Conservation (phyloP, 1,140 invertebrate species). For the Varroa destructor region DNA sequence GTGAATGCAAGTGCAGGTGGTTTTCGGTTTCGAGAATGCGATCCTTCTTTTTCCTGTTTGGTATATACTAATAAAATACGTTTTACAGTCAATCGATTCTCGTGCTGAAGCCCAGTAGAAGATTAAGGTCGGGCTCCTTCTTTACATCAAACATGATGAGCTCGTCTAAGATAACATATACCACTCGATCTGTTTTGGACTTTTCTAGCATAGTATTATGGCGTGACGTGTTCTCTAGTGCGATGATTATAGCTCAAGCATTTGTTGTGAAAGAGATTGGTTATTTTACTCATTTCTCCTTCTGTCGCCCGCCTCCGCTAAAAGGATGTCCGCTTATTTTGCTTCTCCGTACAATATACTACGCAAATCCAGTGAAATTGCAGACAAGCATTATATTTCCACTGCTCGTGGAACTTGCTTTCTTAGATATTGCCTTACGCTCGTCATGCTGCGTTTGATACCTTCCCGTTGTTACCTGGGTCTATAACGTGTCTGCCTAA, state of each 20-base stretch:
- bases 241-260: too few species aligned
- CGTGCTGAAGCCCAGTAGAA: slow-evolving; percentile 96
- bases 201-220: too few species aligned
- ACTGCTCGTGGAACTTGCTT: slow-evolving; percentile 39
- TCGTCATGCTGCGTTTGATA: slow-evolving; percentile 96
- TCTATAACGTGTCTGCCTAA: too few species aligned
- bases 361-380: background rate
- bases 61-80: slow-evolving; percentile 88
- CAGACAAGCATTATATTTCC: slow-evolving; percentile 15
- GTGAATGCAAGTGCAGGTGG: slow-evolving; percentile 8
- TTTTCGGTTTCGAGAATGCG: slow-evolving; percentile 56
- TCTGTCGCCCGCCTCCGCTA: too few species aligned
- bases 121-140: slow-evolving; percentile 90
- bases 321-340: too few species aligned
- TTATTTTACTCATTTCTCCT: too few species aligned
- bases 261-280: too few species aligned
- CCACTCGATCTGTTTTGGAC: too few species aligned
- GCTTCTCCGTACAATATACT: too few species aligned
- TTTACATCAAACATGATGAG: slow-evolving; percentile 93
- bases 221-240: too few species aligned
- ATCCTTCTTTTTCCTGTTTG: slow-evolving; percentile 84
- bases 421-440: slow-evolving; percentile 75
- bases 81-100: slow-evolving; percentile 81
- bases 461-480: slow-evolving; percentile 63
- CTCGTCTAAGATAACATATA: background rate